Conservation (phyloP, 23 tunicate species). For the Trididemnum nubilum region DNA sequence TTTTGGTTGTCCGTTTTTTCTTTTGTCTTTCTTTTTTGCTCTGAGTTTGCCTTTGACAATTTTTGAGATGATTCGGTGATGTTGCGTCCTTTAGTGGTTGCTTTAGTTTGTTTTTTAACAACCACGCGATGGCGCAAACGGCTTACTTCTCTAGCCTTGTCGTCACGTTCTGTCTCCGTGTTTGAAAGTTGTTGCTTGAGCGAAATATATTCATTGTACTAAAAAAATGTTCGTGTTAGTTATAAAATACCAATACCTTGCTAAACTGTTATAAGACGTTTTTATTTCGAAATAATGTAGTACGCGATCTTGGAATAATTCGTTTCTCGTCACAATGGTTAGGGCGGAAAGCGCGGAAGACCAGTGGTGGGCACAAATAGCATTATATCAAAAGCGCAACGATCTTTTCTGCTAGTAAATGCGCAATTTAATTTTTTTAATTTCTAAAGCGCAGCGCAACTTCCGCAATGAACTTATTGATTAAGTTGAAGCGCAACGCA, state of each 20-base stretch:
- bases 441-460: no score
- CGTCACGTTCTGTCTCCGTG: constrained; percentile 75
- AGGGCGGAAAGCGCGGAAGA: no score
- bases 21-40: not conserved
- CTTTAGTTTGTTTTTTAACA: not conserved
- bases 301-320: no score
- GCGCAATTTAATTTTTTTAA: no score
- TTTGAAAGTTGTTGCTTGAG: constrained; percentile 62
- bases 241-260: not conserved
- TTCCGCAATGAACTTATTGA: no score
- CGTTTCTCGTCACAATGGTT: no score
- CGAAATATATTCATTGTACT: constrained; percentile 54
- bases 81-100: not conserved
- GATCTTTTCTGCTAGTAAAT: no score
- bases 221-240: not conserved
- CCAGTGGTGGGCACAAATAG: no score
- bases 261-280: no score
- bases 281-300: no score
- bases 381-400: no score
- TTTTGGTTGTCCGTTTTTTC: not conserved
- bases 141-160: constrained; percentile 58
- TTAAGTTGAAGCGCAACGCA: no score
- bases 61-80: not conserved
- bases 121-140: constrained; percentile 51
- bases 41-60: not conserved